phyloP scores from a whole-genome alignment of 2,888 invertebrate genomes.

The Philhelius pedissequus region DNA sequence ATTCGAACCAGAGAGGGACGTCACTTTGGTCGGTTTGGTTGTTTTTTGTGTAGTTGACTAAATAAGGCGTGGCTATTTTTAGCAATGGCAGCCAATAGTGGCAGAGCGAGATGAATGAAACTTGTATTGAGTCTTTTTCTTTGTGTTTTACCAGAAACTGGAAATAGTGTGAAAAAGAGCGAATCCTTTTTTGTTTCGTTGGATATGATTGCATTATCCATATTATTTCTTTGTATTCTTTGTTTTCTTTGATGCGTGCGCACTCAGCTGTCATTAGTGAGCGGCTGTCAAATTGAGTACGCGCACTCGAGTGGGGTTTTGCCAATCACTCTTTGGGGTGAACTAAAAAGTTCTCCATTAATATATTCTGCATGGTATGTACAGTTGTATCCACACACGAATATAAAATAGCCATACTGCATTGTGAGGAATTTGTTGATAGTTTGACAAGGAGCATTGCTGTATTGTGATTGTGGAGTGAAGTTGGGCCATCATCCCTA shows the following conservation, averaged over 20 bases:
- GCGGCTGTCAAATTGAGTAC: constrained; percentile 63
- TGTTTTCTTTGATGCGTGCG: constrained; percentile 68
- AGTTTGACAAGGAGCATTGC: constrained; percentile 53
- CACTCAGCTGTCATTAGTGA: constrained; percentile 79
- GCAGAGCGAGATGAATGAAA: constrained; percentile 28
- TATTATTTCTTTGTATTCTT: constrained; percentile 39
- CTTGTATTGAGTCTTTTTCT: neutral
- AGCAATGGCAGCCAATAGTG: constrained; percentile 33
- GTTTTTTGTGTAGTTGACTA: constrained; percentile 2
- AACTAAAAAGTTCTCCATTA: constrained; percentile 3
- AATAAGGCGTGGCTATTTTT: constrained; percentile 49
- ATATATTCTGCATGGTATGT: no score
- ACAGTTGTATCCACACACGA: neutral
- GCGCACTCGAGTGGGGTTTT: constrained; percentile 62
- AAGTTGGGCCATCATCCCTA: constrained; percentile 54
- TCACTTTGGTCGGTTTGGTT: constrained; percentile 1
- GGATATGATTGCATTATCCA: constrained; percentile 23
- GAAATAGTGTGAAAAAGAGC: constrained; percentile 29
- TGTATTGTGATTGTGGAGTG: constrained; percentile 44
- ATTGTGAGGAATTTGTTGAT: constrained; percentile 65
- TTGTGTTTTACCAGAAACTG: neutral
- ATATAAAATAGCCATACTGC: constrained; percentile 10
- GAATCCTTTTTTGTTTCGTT: neutral
- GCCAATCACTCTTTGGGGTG: constrained; percentile 37
- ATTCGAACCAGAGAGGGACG: constrained; percentile 55